phyloP scores from a whole-genome alignment of 2,888 invertebrate genomes.

The Cyclophora albipunctata region DNA sequence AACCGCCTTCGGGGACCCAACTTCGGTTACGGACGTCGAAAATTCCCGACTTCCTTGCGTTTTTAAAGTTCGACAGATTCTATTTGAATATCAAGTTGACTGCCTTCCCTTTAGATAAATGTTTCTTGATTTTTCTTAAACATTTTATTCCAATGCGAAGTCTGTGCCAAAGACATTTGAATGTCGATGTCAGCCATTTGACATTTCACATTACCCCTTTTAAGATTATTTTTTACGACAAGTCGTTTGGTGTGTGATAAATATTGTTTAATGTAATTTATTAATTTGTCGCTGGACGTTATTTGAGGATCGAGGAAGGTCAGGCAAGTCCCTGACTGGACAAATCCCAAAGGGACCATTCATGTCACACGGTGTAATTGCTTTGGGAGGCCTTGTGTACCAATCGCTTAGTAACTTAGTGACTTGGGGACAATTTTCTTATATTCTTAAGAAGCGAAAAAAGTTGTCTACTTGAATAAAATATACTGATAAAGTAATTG shows the following conservation, averaged over 20 bases:
- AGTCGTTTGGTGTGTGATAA: too few relatives aligned
- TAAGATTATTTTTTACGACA: too few relatives aligned
- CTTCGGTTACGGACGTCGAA: constrained; percentile 29
- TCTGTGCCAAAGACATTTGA: neutral
- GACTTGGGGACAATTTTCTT: too few relatives aligned
- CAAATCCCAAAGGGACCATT: constrained; percentile 29
- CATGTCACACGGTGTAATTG: constrained; percentile 35
- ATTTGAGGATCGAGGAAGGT: constrained; percentile 28
- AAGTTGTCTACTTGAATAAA: too few relatives aligned
- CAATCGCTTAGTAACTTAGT: constrained; percentile 22
- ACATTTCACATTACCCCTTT: constrained; percentile 13
- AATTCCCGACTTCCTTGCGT: constrained; percentile 33
- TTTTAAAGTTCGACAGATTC: constrained; percentile 37
- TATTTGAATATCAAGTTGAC: constrained; percentile 42
- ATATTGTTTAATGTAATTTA: too few relatives aligned
- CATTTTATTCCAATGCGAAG: constrained; percentile 1
- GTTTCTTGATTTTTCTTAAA: constrained; percentile 14
- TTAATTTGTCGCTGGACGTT: constrained; percentile 5
- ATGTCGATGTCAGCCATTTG: constrained; percentile 11
- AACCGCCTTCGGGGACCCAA: constrained; percentile 25
- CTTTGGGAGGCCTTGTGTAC: constrained; percentile 34
- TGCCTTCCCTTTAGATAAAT: constrained; percentile 20
- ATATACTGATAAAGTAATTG: too few relatives aligned
- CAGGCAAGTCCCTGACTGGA: constrained; percentile 26
- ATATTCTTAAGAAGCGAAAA: too few relatives aligned